Evolutionary conservation across 2,888 invertebrate species (phyloP).

Genomic region (Maniola hyperantus): DNA sequence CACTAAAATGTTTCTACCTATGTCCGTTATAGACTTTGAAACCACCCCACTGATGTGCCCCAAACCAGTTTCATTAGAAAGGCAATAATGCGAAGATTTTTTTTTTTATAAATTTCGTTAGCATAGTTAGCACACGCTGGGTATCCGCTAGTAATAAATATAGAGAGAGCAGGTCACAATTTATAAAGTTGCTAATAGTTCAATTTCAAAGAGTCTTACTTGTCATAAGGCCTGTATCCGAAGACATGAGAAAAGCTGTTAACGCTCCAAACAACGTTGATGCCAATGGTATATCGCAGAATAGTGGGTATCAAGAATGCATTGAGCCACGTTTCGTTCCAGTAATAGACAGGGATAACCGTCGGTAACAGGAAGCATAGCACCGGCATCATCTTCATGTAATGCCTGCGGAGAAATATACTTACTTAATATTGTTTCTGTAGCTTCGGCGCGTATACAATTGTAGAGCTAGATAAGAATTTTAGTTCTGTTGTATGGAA

Average conservation of each 20-base stretch:
- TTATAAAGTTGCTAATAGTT: not conserved
- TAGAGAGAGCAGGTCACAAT: too few relatives aligned
- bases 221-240: constrained; percentile 95
- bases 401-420: constrained; percentile 76
- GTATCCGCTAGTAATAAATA: too few relatives aligned
- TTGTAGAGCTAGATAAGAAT: constrained; percentile 10
- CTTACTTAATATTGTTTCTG: not conserved
- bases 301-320: constrained; percentile 90
- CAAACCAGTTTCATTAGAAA: too few relatives aligned
- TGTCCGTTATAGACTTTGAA: too few relatives aligned
- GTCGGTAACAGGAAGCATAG: constrained; percentile 92
- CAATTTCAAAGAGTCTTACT: constrained; percentile 66
- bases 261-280: constrained; percentile 95
- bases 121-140: too few relatives aligned
- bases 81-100: too few relatives aligned
- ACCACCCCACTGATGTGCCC: too few relatives aligned
- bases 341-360: constrained; percentile 88
- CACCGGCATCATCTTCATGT: constrained; percentile 88
- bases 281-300: constrained; percentile 88
- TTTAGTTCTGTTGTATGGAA: not conserved
- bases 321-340: constrained; percentile 88
- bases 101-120: too few relatives aligned
- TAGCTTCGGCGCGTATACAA: not conserved
- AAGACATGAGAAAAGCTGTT: constrained; percentile 96
- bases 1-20: too few relatives aligned